These are phyloP conservation scores for Microctonus aethiopoides DNA, from an alignment of 2,888 invertebrate species.

Conservation along the genomic window DNA sequence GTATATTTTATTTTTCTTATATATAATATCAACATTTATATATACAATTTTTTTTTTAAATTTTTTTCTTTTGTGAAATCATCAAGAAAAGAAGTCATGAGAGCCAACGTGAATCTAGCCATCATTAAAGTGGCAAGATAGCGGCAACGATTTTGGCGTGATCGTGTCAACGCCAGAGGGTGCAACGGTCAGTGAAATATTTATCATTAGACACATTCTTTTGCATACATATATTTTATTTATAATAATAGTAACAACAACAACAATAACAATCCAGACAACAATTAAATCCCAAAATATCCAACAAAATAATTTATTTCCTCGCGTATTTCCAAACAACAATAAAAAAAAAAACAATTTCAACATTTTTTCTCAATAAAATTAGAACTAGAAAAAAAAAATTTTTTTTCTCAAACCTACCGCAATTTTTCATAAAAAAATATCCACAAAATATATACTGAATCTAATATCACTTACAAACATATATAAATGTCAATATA, in stretches of 20 bases:
- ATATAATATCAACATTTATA: too few species aligned
- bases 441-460: background rate
- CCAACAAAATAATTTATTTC: too few species aligned
- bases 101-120: constrained; percentile 33
- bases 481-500: background rate
- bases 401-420: too few species aligned
- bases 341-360: background rate
- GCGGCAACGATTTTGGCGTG: constrained; percentile 33
- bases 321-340: too few species aligned
- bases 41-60: too few species aligned
- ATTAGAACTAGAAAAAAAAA: too few species aligned
- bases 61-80: background rate
- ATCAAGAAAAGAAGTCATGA: constrained; percentile 24
- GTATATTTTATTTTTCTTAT: too few species aligned
- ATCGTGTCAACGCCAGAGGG: constrained; percentile 35
- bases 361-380: background rate
- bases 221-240: too few species aligned
- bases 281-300: too few species aligned
- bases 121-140: constrained; percentile 39
- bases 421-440: too few species aligned
- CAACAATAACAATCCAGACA: too few species aligned
- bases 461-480: background rate
- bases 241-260: too few species aligned
- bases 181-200: constrained; percentile 42
- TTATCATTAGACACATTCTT: background rate